phyloP scores from a whole-genome alignment of 2,797 vertebrate genomes.

The Dicrostonyx torquatus region DNA sequence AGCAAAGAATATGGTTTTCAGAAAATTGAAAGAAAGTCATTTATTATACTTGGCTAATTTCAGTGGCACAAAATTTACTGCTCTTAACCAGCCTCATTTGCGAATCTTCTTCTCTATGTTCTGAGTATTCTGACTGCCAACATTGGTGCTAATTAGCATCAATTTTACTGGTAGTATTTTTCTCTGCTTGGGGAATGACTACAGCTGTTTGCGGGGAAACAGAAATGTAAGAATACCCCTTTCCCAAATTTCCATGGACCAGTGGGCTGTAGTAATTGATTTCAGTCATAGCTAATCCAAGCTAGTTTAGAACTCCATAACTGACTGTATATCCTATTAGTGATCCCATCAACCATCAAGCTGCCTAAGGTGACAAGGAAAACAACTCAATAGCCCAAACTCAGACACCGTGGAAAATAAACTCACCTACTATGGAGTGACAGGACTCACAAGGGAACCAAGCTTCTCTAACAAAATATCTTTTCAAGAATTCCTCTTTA shows the following conservation, averaged over 20 bases:
- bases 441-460: slow-evolving; percentile 64
- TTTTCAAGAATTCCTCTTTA: slow-evolving; percentile 70
- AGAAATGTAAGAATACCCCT: slow-evolving; percentile 11
- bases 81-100: slow-evolving; percentile 58
- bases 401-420: slow-evolving; percentile 76
- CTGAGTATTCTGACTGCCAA: slow-evolving; percentile 67
- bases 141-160: slow-evolving; percentile 71
- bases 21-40: slow-evolving; percentile 49
- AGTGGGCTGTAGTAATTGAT: slow-evolving; percentile 77
- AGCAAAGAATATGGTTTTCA: slow-evolving; percentile 51
- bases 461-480: slow-evolving; percentile 28
- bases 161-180: slow-evolving; percentile 70
- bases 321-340: slow-evolving; percentile 74
- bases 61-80: slow-evolving; percentile 63
- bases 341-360: slow-evolving; percentile 66
- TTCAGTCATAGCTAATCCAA: slow-evolving; percentile 74
- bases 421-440: slow-evolving; percentile 77
- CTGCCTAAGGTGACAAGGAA: slow-evolving; percentile 75
- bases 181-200: slow-evolving; percentile 55
- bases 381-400: slow-evolving; percentile 68
- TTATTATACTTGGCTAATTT: slow-evolving; percentile 63
- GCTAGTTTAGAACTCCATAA: slow-evolving; percentile 69
- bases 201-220: slow-evolving; percentile 66
- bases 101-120: slow-evolving; percentile 53
- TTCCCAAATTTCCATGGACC: slow-evolving; percentile 25